These are phyloP conservation scores for Drosophila sp. DNA, from an alignment of 1,140 invertebrate genomes.

Conservation along the genomic window DNA sequence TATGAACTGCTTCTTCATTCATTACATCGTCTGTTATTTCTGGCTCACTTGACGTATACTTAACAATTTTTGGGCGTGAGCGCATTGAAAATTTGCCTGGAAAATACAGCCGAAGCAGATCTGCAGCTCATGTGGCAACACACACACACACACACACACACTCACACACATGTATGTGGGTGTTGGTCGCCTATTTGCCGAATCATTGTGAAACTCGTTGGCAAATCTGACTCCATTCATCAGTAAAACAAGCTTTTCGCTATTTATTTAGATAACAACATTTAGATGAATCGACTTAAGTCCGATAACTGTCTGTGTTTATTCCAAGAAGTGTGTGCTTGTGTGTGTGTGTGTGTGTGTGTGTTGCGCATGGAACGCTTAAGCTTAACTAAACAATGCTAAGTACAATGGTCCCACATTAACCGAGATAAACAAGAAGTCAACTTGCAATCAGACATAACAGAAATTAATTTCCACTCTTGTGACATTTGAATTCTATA, in stretches of 20 bases:
- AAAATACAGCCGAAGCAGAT: background rate
- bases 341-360: background rate
- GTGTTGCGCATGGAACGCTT: background rate
- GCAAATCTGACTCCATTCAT: conserved; percentile 15
- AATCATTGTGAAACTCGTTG: conserved; percentile 20
- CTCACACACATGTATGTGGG: no score
- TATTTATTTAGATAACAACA: conserved; percentile 34
- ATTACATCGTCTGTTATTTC: background rate
- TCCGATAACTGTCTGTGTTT: background rate
- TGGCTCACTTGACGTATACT: conserved; percentile 29
- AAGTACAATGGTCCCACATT: background rate
- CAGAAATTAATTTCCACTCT: background rate
- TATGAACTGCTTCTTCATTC: conserved; percentile 2
- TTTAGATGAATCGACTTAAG: background rate
- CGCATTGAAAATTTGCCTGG: background rate
- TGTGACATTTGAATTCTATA: background rate
- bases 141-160: background rate
- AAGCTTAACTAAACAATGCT: background rate
- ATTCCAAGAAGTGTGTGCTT: background rate
- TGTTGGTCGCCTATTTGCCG: background rate
- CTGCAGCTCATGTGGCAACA: background rate
- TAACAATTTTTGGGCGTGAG: conserved; percentile 20
- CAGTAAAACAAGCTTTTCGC: conserved; percentile 17
- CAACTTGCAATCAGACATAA: background rate
- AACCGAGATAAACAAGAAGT: background rate